Evolutionary conservation across 2,888 invertebrate species (phyloP), one percentile per base, ranked within the genome.

Genomic region (Cryptophagus acutangulus): DNA sequence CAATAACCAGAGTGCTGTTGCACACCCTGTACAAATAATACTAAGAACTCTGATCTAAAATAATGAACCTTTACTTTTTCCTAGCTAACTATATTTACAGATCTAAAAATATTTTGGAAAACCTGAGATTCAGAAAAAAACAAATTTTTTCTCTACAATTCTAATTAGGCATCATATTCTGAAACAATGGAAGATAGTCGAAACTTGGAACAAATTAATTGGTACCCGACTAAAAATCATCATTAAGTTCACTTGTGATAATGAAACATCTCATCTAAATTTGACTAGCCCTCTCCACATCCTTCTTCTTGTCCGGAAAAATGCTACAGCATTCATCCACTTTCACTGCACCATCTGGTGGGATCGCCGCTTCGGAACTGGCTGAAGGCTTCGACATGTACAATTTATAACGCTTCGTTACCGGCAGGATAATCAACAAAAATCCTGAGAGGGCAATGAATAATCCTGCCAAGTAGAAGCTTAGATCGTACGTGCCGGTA

Each of bases 391-490:
- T 51, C 34, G 61, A 55, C 18, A 65, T 45, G 40, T 61, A 63
- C 13, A 59, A 51, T 39, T 55, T 63, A 48, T 63, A 69, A 10
- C 58, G 51, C 33, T 66, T 66, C 3, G 61, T 58, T 2, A 65
- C 49, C 9, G 71, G 71, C 33, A 71, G 43, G 30, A 71, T 54
- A 9, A 68, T 45, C 49, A 87, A 67, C 33, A 87, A 73, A 1
- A 79, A 54, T 0, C 89, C 89, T 1, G 88, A 87, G 8, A 84
- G 38, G 0, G 78, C 79, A 51, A 90, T 88, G 71, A 87, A 88
- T 15, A 84, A 71, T 0, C 90, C 90, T 1, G 87, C 83, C 38
- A 87, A 63, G 71, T 85, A 87, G 73, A 90, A 90, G 0, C 88
- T 84, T 33, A 86, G 71, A 65, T 85, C 79, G 71, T 88, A 89